Conservation (phyloP, 2,888 invertebrate species). For the Scaptomyza polygonia region DNA sequence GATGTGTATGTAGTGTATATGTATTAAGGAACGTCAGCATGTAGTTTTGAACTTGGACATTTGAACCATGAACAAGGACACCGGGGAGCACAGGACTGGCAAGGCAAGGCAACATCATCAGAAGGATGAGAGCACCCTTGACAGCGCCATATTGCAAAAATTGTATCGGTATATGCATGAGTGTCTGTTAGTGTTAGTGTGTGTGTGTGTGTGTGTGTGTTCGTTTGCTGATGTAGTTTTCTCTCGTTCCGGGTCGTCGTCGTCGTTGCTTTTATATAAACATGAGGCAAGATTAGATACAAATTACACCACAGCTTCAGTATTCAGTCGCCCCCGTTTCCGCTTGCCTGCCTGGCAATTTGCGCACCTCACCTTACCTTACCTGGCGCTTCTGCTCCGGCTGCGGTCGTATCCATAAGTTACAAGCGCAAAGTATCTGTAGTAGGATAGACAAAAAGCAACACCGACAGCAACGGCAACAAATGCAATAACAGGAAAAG, state of each 20-base stretch:
- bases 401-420: conserved; percentile 68
- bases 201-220: conserved; percentile 1
- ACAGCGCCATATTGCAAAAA: conserved; percentile 75
- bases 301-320: conserved; percentile 78
- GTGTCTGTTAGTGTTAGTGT: conserved; percentile 10
- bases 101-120: background rate
- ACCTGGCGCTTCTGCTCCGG: conserved; percentile 28
- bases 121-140: conserved; percentile 31
- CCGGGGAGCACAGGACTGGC: background rate
- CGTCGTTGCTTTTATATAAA: conserved; percentile 76
- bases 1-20: background rate
- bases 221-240: conserved; percentile 37
- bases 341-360: conserved; percentile 20
- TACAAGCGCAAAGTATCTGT: conserved; percentile 69
- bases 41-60: conserved; percentile 30
- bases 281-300: conserved; percentile 81
- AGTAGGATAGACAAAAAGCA: conserved; percentile 28
- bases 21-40: background rate
- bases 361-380: conserved; percentile 38
- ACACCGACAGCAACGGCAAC: conserved; percentile 31
- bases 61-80: conserved; percentile 12
- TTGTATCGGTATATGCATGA: conserved; percentile 35
- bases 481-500: conserved; percentile 75
- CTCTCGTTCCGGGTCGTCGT: conserved; percentile 30
- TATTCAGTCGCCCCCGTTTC: conserved; percentile 34